Evolutionary conservation across 2,113 vertebrate species (phyloP), one percentile per base, ranked within the genome.

Genomic region (Empidonax traillii): DNA sequence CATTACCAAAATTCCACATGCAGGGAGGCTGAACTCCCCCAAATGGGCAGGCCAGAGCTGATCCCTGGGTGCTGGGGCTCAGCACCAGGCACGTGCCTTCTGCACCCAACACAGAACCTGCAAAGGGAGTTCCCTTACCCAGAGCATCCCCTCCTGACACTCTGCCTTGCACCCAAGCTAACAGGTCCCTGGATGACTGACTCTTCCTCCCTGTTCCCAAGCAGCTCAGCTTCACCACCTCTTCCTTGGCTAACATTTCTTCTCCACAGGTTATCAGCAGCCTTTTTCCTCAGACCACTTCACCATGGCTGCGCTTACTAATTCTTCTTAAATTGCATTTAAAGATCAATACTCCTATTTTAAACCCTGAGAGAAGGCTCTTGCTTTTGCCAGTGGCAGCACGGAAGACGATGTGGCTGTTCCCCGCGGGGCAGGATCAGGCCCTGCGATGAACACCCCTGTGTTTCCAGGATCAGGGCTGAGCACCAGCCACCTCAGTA

Each of bases 381-480:
- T 9, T 1, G 53, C 43, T 55, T 4, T 43, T 37, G 59, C 33
- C 80, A 47, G 37, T 6, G 44, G 12, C 58, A 49, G 15, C 68
- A 13, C 55, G 25, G 11, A 5, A 33, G 51, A 14, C 3, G 22
- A n/a, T 9, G 28, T 0, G 3, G 12, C 44, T 49, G 28, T 0
- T 8, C 22, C 37, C 21, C 37, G 2, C 0, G 28, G 61, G 1
- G 1, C 74, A 85, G n/a, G 27, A 37, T 23, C 19, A 31, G 51
- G 18, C n/a, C 9, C 69, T 46, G 8, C 1, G 9, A 31, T 28
- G 19, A 62, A 74, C 2, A 77, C 41, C 8, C 18, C 9, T 0
- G 1, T 8, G 28, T 66, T 49, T 37, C 33, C 63, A 86, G 59
- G 17, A 17, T 20, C 43, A 87, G 43, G 49, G 44, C 58, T 16